A percentile compares a stretch with the other conserved stretches of the same genome.
Conservation (phyloP, 2,888 invertebrate genomes). For the Lymantria monacha region DNA sequence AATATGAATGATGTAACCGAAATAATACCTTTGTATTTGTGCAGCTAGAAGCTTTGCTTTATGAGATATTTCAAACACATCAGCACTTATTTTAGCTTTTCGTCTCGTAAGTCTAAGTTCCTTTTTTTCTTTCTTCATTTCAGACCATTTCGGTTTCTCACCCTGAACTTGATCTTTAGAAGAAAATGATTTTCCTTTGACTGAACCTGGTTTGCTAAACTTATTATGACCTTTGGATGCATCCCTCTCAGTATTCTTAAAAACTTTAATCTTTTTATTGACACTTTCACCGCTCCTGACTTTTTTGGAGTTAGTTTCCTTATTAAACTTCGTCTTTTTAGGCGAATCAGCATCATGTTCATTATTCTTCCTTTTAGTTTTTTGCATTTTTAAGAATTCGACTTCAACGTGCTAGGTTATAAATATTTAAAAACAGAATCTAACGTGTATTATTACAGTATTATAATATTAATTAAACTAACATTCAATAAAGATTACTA, state of each 20-base stretch:
- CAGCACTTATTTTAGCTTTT: slow-evolving; percentile 79
- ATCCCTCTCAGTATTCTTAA: slow-evolving; percentile 26
- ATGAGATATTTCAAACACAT: slow-evolving; percentile 71
- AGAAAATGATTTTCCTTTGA: slow-evolving; percentile 41
- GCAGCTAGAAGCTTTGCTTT: slow-evolving; percentile 71
- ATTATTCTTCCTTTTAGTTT: slow-evolving; percentile 61
- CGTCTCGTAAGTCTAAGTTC: slow-evolving; percentile 85
- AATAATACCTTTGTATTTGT: slow-evolving; percentile 66
- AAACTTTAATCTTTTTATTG: slow-evolving; percentile 21
- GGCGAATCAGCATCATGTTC: slow-evolving; percentile 38
- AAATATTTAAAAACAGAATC: background rate
- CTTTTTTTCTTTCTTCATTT: slow-evolving; percentile 89
- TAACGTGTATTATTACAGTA: too few species aligned
- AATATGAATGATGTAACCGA: too few species aligned
- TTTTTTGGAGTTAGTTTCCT: slow-evolving; percentile 25
- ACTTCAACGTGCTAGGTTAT: slow-evolving; percentile 21
- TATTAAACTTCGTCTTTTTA: slow-evolving; percentile 59
- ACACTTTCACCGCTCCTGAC: slow-evolving; percentile 17
- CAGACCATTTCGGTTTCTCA: slow-evolving; percentile 86
- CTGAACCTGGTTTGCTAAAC: slow-evolving; percentile 30
- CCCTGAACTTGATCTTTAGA: slow-evolving; percentile 45
- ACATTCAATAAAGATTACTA: too few species aligned
- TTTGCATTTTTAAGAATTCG: slow-evolving; percentile 51
- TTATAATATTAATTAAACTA: too few species aligned
- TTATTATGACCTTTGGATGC: slow-evolving; percentile 26